A percentile compares a stretch with the other conserved stretches of the same genome.
Evolutionary conservation across 2,113 vertebrate species (phyloP).

Genomic region (Stegostoma tigrinum): DNA sequence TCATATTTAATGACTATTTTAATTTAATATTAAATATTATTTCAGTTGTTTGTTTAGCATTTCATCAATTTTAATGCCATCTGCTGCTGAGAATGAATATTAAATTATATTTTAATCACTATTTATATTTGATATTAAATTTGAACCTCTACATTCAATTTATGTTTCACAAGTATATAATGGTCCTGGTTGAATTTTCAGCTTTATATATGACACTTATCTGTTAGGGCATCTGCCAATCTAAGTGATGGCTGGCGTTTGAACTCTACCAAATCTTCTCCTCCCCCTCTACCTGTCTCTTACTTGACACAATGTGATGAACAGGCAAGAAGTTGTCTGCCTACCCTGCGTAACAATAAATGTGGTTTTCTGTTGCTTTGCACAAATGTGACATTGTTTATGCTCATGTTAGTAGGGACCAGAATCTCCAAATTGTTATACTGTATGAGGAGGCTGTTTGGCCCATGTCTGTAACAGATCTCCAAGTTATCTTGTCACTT

Average conservation of each 20-base stretch:
- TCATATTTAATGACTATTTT: not conserved
- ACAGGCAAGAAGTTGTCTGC: not conserved
- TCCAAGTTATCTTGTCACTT: too few species aligned
- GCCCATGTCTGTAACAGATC: too few species aligned
- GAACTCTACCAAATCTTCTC: not conserved
- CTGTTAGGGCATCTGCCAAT: not conserved
- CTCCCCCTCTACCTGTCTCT: not conserved
- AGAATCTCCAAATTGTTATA: not conserved
- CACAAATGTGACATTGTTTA: not conserved
- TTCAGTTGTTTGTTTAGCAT: not conserved
- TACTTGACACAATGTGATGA: not conserved
- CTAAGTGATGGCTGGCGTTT: not conserved
- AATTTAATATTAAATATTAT: not conserved
- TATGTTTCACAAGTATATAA: not conserved
- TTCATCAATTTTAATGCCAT: not conserved
- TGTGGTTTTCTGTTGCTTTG: not conserved
- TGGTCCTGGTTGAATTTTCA: not conserved
- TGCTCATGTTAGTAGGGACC: not conserved
- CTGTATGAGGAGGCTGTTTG: too few species aligned
- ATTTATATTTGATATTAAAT: not conserved
- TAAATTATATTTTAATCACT: slow-evolving; percentile 3
- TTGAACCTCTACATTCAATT: not conserved
- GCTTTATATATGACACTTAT: not conserved
- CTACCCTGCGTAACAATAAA: not conserved
- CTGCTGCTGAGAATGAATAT: not conserved